Conservation (phyloP, 2,888 invertebrate species). For the Chalcis sispes region DNA sequence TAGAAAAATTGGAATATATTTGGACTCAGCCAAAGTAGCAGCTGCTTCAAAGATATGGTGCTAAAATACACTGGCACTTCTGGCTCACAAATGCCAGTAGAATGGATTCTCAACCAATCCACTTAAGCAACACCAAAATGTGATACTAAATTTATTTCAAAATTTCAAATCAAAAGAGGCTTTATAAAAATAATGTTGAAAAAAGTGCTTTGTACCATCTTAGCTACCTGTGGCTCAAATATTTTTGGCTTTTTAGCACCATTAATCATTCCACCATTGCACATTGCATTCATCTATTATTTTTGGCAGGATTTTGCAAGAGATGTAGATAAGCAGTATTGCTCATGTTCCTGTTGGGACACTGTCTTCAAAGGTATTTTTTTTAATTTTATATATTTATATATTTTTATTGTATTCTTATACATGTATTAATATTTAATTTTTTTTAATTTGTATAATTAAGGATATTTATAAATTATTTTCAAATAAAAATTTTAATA, state of each 20-base stretch:
- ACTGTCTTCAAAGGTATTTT: slow-evolving; percentile 84
- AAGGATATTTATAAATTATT: background rate
- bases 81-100: slow-evolving; percentile 20
- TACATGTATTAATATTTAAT: slow-evolving; percentile 19
- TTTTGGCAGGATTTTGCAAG: slow-evolving; percentile 84
- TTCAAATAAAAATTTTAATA: background rate
- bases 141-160: slow-evolving; percentile 26
- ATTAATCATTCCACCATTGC: slow-evolving; percentile 79
- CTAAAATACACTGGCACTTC: slow-evolving; percentile 46
- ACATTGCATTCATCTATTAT: slow-evolving; percentile 80
- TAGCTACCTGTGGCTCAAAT: slow-evolving; percentile 70
- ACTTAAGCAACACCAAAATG: slow-evolving; percentile 39
- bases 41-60: slow-evolving; percentile 46
- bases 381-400: background rate
- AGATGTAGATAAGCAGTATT: slow-evolving; percentile 81
- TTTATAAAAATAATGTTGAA: slow-evolving; percentile 63
- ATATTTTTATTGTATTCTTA: background rate
- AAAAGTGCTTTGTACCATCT: slow-evolving; percentile 66
- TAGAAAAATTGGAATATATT: slow-evolving; percentile 52
- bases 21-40: slow-evolving; percentile 33
- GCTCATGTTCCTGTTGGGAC: slow-evolving; percentile 87
- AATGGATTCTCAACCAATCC: slow-evolving; percentile 22
- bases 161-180: slow-evolving; percentile 11
- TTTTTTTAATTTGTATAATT: slow-evolving; percentile 8
- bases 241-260: slow-evolving; percentile 72